phyloP scores from a whole-genome alignment of 2,113 vertebrate genomes.

The Mugil cephalus region DNA sequence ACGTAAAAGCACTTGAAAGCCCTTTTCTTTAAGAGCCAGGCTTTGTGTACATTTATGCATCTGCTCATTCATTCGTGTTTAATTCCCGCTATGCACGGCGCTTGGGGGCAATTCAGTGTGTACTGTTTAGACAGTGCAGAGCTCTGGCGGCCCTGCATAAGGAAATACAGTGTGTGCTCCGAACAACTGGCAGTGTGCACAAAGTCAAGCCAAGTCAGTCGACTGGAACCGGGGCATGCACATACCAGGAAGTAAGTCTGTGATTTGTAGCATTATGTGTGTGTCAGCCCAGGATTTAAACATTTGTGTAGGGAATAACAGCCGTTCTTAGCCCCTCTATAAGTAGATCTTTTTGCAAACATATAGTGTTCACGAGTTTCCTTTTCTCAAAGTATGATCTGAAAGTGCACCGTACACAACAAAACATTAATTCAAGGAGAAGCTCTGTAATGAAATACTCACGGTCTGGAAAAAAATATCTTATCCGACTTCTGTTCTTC shows the following conservation, averaged over 20 bases:
- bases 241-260: conserved; percentile 30
- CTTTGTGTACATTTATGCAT: conserved; percentile 40
- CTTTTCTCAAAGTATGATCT: too few relatives aligned
- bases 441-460: background rate
- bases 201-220: conserved; percentile 39
- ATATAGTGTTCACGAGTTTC: too few relatives aligned
- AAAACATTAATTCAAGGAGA: conserved; percentile 10
- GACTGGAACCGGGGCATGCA: conserved; percentile 19
- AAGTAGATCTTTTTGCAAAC: too few relatives aligned
- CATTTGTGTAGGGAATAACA: conserved; percentile 29
- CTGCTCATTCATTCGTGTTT: conserved; percentile 44
- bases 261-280: conserved; percentile 21
- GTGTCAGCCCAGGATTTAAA: conserved; percentile 18
- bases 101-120: conserved; percentile 31
- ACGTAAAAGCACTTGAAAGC: conserved; percentile 19
- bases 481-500: conserved; percentile 47
- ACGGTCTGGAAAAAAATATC: too few relatives aligned
- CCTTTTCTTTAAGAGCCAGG: conserved; percentile 18
- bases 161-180: conserved; percentile 50
- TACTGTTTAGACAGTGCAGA: conserved; percentile 47
- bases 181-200: conserved; percentile 36
- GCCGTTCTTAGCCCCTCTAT: background rate
- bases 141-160: conserved; percentile 40
- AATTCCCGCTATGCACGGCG: conserved; percentile 46
- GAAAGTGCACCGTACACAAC: too few relatives aligned